A percentile compares a stretch with the other conserved stretches of the same genome.
Conservation (phyloP, 1,140 invertebrate species). For the Proales similis region DNA sequence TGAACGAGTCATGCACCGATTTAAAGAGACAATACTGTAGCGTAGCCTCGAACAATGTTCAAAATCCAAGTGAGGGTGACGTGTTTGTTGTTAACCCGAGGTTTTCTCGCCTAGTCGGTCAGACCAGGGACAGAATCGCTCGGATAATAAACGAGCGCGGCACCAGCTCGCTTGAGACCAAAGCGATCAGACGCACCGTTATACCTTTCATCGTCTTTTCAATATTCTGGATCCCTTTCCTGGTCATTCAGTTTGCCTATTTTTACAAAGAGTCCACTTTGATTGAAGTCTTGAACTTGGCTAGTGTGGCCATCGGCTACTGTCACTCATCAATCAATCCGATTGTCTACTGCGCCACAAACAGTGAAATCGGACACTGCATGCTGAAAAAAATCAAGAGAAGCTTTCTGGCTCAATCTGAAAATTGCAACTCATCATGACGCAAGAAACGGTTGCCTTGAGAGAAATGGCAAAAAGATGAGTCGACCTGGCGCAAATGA, state of each 20-base stretch:
- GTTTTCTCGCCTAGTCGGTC: neutral
- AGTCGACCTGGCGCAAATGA: no score
- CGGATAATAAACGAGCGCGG: constrained; percentile 21
- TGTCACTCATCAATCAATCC: constrained; percentile 34
- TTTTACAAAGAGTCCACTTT: neutral
- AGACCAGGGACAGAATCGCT: neutral
- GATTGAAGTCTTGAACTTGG: constrained; percentile 23
- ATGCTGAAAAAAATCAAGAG: constrained; percentile 20
- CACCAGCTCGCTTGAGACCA: constrained; percentile 15
- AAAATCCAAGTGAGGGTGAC: constrained; percentile 3
- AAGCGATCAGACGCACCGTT: constrained; percentile 20
- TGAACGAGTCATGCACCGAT: neutral
- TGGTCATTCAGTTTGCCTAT: neutral
- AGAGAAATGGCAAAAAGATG: no score
- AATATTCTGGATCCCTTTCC: constrained; percentile 32
- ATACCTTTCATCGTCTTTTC: constrained; percentile 31
- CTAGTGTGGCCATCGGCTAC: constrained; percentile 21
- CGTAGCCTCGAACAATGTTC: neutral
- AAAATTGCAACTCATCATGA: no score
- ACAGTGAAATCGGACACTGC: constrained; percentile 19
- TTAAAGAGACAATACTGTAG: neutral
- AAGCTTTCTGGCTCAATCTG: no score
- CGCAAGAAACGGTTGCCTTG: no score
- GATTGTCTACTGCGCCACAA: constrained; percentile 28
- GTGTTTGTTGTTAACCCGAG: neutral